These are phyloP conservation scores for Malacoctenus gilli DNA, from an alignment of 2,797 vertebrate species.

Conservation along the genomic window DNA sequence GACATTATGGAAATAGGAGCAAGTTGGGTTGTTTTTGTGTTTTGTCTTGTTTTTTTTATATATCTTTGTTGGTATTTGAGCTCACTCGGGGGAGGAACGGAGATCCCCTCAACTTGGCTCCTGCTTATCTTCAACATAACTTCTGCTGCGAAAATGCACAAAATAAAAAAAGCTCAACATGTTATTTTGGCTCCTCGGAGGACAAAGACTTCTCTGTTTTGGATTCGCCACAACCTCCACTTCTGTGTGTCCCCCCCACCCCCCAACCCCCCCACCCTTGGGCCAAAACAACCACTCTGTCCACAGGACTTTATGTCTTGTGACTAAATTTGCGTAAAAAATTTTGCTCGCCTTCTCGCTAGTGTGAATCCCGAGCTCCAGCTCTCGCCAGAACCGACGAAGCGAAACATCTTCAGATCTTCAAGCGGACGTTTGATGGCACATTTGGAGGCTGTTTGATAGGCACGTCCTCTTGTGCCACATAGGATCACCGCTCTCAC, in stretches of 20 bases:
- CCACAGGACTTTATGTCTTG: neutral
- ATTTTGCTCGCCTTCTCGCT: conserved; percentile 6
- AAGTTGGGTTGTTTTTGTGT: too few species aligned
- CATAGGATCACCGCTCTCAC: too few species aligned
- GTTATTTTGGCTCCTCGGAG: neutral
- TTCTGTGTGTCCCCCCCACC: too few species aligned
- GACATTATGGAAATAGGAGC: neutral
- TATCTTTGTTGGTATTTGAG: neutral
- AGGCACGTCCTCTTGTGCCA: too few species aligned
- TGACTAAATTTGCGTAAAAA: conserved; percentile 4
- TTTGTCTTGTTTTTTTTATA: too few species aligned
- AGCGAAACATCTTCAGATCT: too few species aligned
- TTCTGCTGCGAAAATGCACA: too few species aligned
- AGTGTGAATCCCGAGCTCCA: neutral
- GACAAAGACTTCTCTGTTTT: neutral
- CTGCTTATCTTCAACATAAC: too few species aligned
- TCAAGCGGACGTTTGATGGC: too few species aligned
- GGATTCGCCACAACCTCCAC: neutral
- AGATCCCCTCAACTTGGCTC: neutral
- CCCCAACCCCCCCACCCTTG: too few species aligned
- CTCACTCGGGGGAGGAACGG: neutral
- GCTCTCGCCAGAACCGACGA: too few species aligned
- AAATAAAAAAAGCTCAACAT: neutral
- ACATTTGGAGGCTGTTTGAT: too few species aligned
- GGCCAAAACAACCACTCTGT: neutral